These are phyloP conservation scores for Trissolcus japonicus DNA, from an alignment of 2,888 invertebrate species.

Conservation along the genomic window DNA sequence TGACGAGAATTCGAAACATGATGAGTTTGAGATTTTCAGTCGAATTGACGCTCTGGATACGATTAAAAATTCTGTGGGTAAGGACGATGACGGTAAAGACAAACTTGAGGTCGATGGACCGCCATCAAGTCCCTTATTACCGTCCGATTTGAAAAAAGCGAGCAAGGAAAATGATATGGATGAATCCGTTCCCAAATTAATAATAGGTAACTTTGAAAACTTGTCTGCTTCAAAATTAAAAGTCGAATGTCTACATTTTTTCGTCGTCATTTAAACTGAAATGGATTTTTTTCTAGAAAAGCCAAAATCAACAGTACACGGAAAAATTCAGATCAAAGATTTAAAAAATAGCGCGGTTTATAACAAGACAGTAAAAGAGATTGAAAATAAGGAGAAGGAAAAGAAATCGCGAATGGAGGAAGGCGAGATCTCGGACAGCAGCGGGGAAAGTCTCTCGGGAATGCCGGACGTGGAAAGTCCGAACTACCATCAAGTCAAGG, in stretches of 20 bases:
- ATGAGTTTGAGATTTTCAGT: constrained; percentile 56
- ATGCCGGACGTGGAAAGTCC: constrained; percentile 61
- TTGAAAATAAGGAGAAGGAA: constrained; percentile 80
- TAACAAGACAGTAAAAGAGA: constrained; percentile 81
- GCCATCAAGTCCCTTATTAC: constrained; percentile 62
- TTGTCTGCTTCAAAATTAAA: not conserved
- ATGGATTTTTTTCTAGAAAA: constrained; percentile 61
- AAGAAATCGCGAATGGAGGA: constrained; percentile 82
- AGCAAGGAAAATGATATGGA: constrained; percentile 72
- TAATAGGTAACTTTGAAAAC: constrained; percentile 18
- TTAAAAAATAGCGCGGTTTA: constrained; percentile 83
- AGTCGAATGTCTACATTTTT: not conserved
- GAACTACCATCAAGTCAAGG: constrained; percentile 58
- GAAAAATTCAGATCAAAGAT: constrained; percentile 83
- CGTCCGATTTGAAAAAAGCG: constrained; percentile 72
- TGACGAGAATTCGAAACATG: constrained; percentile 65
- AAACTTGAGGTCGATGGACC: constrained; percentile 15
- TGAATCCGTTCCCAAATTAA: constrained; percentile 68
- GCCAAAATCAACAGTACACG: constrained; percentile 72
- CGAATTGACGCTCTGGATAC: constrained; percentile 46
- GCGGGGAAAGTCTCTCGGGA: constrained; percentile 66
- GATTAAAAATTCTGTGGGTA: constrained; percentile 62
- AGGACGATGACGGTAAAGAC: not conserved
- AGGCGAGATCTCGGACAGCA: constrained; percentile 79
- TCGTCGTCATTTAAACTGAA: not conserved